Conservation (phyloP, 2,113 vertebrate genomes). For the Takifugu bimaculatus region DNA sequence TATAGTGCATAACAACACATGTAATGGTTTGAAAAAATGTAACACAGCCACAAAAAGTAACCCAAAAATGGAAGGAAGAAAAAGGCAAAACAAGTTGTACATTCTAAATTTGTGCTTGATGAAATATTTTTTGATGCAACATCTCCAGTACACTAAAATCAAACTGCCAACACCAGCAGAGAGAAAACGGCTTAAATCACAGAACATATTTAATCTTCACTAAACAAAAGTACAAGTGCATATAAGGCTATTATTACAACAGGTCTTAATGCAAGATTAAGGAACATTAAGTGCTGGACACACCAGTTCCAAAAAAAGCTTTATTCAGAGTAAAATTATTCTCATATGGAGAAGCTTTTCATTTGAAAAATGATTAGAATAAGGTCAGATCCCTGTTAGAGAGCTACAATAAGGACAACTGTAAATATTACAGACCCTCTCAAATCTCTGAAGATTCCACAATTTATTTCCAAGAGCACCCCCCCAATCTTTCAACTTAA, state of each 20-base stretch:
- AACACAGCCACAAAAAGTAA: constrained; percentile 12
- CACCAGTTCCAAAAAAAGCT: constrained; percentile 16
- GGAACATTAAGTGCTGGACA: constrained; percentile 32
- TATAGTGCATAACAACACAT: no score
- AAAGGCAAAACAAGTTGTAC: background rate
- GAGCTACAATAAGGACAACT: constrained; percentile 61
- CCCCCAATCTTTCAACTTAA: background rate
- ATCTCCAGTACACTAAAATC: constrained; percentile 6
- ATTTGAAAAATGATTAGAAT: constrained; percentile 51
- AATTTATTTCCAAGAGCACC: constrained; percentile 32
- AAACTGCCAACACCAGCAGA: background rate
- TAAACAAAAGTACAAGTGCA: constrained; percentile 37
- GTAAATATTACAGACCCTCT: constrained; percentile 72
- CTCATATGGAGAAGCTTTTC: constrained; percentile 35
- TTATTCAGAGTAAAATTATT: constrained; percentile 25
- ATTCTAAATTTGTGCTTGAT: constrained; percentile 27
- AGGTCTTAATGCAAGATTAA: constrained; percentile 33
- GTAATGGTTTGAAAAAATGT: background rate
- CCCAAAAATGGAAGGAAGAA: constrained; percentile 2
- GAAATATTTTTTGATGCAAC: constrained; percentile 15
- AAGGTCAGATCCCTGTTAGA: constrained; percentile 45
- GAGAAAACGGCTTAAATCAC: constrained; percentile 9
- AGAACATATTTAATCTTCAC: constrained; percentile 29
- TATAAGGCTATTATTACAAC: constrained; percentile 62
- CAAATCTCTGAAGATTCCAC: constrained; percentile 40